Conservation (phyloP, 1,140 invertebrate genomes). For the Teleopsis dalmanni region DNA sequence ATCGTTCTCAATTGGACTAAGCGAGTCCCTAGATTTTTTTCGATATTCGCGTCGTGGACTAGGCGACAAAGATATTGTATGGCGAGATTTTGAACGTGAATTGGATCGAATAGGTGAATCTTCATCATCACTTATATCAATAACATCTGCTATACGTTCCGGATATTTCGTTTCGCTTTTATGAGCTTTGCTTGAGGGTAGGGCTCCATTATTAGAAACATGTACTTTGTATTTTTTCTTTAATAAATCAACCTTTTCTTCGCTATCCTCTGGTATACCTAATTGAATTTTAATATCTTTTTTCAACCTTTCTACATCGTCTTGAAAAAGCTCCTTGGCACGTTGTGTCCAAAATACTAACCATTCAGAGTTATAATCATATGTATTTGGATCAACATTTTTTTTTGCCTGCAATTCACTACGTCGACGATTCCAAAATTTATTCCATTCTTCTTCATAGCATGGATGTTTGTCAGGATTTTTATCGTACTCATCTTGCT, state of each 20-base stretch:
- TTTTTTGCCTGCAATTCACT: slow-evolving; percentile 68
- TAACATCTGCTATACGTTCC: slow-evolving; percentile 17
- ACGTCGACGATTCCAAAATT: slow-evolving; percentile 72
- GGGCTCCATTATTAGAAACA: slow-evolving; percentile 5
- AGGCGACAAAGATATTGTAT: no score
- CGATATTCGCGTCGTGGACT: no score
- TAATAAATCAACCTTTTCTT: slow-evolving; percentile 32
- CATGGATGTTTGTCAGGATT: slow-evolving; percentile 79
- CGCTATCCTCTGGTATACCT: slow-evolving; percentile 43
- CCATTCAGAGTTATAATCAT: slow-evolving; percentile 83
- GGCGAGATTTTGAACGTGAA: slow-evolving; percentile 9
- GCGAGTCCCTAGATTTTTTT: no score
- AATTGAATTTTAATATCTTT: slow-evolving; percentile 50
- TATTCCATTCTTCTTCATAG: slow-evolving; percentile 81
- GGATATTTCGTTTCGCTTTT: not conserved
- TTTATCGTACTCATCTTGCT: slow-evolving; percentile 65
- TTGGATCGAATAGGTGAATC: not conserved
- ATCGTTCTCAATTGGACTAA: slow-evolving; percentile 1
- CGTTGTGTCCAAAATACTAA: slow-evolving; percentile 72
- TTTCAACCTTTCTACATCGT: slow-evolving; percentile 38
- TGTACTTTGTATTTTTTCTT: slow-evolving; percentile 37
- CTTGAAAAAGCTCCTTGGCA: slow-evolving; percentile 66
- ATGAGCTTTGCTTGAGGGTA: not conserved
- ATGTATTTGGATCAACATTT: slow-evolving; percentile 65
- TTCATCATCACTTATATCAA: slow-evolving; percentile 40